Conservation (phyloP, 1,140 invertebrate genomes). For the Holotrichia oblita region DNA sequence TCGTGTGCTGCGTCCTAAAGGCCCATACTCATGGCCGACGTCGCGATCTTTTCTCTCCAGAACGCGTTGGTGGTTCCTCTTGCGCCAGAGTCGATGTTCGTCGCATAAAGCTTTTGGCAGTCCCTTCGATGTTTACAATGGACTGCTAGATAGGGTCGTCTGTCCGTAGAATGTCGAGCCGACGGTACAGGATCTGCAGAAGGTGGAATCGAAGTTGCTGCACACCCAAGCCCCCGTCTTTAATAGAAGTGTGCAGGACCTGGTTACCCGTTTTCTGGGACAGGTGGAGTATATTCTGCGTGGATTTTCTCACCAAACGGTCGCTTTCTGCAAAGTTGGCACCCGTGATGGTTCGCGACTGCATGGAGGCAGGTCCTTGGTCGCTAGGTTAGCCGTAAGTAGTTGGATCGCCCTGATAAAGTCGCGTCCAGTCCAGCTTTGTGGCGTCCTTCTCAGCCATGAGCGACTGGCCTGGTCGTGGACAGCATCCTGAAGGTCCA, state of each 20-base stretch:
- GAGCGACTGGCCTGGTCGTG: conserved; percentile 38
- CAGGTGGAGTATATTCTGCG: too few species aligned
- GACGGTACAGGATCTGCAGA: conserved; percentile 13
- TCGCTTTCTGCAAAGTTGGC: too few species aligned
- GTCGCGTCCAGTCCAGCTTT: too few species aligned
- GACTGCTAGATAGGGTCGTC: not conserved
- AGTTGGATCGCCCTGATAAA: too few species aligned
- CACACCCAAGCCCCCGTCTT: conserved; percentile 51
- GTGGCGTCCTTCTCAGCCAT: not conserved
- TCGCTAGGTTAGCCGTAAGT: too few species aligned
- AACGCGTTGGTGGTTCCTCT: not conserved
- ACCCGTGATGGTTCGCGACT: too few species aligned
- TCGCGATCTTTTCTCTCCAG: not conserved
- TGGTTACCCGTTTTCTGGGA: too few species aligned
- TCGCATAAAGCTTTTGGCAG: not conserved
- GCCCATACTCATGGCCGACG: not conserved
- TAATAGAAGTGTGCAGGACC: too few species aligned
- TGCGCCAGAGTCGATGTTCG: not conserved
- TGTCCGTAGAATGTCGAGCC: not conserved
- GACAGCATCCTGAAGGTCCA: conserved; percentile 10
- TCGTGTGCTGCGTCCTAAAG: conserved; percentile 35
- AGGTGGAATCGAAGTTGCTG: conserved; percentile 29
- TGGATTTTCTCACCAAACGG: too few species aligned
- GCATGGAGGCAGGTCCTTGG: too few species aligned
- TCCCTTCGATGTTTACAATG: not conserved